Evolutionary conservation across 2,797 vertebrate genomes (phyloP).

Genomic region (Uromys caudimaculatus): DNA sequence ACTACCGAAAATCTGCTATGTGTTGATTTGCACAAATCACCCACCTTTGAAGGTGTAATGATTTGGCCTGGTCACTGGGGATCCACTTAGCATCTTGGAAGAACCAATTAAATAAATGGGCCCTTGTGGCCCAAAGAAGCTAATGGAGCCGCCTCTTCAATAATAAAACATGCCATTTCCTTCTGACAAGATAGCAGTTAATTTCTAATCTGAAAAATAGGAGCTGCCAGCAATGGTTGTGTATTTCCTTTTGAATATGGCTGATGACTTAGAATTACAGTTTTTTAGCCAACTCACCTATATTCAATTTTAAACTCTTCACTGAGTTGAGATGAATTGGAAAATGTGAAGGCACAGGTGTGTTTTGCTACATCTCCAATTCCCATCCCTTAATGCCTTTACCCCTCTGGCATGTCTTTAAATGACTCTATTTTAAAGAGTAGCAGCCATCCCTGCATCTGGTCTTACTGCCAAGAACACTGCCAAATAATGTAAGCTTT

Average conservation of each 20-base stretch:
- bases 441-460: not conserved
- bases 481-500: not conserved
- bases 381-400: constrained; percentile 29
- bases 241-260: constrained; percentile 66
- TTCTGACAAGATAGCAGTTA: constrained; percentile 76
- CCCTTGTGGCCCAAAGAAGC: constrained; percentile 64
- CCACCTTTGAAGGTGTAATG: constrained; percentile 62
- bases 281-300: constrained; percentile 74
- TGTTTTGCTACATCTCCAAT: not conserved
- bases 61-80: constrained; percentile 63
- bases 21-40: constrained; percentile 8
- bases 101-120: constrained; percentile 78
- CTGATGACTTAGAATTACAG: constrained; percentile 72
- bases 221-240: constrained; percentile 62
- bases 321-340: constrained; percentile 71
- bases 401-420: not conserved
- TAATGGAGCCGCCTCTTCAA: constrained; percentile 69
- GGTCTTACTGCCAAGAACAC: not conserved
- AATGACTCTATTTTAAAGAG: not conserved
- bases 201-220: constrained; percentile 81
- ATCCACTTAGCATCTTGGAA: constrained; percentile 72
- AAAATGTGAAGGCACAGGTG: constrained; percentile 63
- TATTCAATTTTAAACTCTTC: constrained; percentile 75
- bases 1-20: constrained; percentile 13
- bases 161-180: constrained; percentile 75